Evolutionary conservation across 1,140 invertebrate genomes (phyloP).

Genomic region (Scaptomyza montana): DNA sequence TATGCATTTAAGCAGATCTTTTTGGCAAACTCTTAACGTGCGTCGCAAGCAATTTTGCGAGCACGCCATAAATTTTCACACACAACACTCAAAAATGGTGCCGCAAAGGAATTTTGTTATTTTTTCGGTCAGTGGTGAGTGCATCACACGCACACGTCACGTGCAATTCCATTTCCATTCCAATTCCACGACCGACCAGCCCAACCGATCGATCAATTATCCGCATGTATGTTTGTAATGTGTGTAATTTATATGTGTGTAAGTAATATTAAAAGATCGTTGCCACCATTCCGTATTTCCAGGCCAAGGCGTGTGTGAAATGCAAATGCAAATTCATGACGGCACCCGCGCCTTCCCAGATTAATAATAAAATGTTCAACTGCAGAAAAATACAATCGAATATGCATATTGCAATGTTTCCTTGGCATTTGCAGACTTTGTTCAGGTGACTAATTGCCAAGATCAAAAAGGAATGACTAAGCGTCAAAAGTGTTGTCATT

Average conservation of each 20-base stretch:
- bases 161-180: conserved; percentile 52
- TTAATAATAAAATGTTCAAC: conserved; percentile 47
- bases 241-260: conserved; percentile 14
- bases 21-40: conserved; percentile 48
- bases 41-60: conserved; percentile 46
- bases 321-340: conserved; percentile 64
- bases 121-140: conserved; percentile 45
- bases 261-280: conserved; percentile 61
- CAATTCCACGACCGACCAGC: conserved; percentile 39
- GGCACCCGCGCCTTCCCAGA: conserved; percentile 62
- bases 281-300: conserved; percentile 67
- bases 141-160: conserved; percentile 63
- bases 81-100: conserved; percentile 46
- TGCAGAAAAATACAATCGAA: conserved; percentile 48
- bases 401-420: conserved; percentile 54
- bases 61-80: conserved; percentile 70
- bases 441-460: conserved; percentile 64
- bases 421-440: conserved; percentile 44
- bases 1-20: conserved; percentile 20
- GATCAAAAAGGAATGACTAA: conserved; percentile 48
- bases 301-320: conserved; percentile 77
- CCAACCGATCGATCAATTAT: conserved; percentile 59
- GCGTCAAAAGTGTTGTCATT: conserved; percentile 35
- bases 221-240: conserved; percentile 33
- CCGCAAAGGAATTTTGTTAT: conserved; percentile 59